Base-by-base conservation (phyloP, 2,888 invertebrate genomes). In the Pterostichus madidus region DNA sequence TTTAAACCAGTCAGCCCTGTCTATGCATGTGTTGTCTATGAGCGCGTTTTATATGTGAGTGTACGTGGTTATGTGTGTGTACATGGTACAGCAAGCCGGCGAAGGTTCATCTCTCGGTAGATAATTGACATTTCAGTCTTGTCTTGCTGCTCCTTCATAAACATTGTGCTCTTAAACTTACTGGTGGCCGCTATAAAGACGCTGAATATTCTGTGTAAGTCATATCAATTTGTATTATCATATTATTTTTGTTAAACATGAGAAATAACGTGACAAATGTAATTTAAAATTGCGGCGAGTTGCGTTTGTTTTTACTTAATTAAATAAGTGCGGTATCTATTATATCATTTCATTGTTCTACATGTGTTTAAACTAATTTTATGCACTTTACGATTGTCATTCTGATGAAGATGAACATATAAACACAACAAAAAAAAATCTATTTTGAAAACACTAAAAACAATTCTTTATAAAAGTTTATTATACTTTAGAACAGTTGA, bases 111-210 rank as follows among this genome's bases (percentile, higher is more conserved):
- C 78, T 78, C 39, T 39, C 39, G 13, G 44, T 44, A 44, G 61
- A 78, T 59, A 78, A 78, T 78, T 78, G 78, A 59, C 44, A 46
- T 61, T 78, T 78, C 59, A 78, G 78, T 78, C 78, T 75, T 59
- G 78, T 78, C 56, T 59, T 15, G 44, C n/a, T 44, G 32, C 15
- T 77, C 7, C 77, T 59, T 59, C 78, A 78, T 61, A 78, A 78
- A 44, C 77, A 77, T 61, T 78, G 59, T 59, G 78, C 35, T 35
- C 17, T 2, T 64, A 64, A 32, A 13, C 64, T 17, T 31, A 10
- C 39, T 71, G 44, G 39, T 15, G n/a, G 39, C 44, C 7, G 2
- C 56, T 31, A n/a, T n/a, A n/a, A 53, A 75, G 15, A 24, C 24
- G 24, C 24, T 24, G 24, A 24, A 24, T 49, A 35, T 49, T 49